Conservation (phyloP, 2,113 vertebrate genomes). For the Cepphus grylle region DNA sequence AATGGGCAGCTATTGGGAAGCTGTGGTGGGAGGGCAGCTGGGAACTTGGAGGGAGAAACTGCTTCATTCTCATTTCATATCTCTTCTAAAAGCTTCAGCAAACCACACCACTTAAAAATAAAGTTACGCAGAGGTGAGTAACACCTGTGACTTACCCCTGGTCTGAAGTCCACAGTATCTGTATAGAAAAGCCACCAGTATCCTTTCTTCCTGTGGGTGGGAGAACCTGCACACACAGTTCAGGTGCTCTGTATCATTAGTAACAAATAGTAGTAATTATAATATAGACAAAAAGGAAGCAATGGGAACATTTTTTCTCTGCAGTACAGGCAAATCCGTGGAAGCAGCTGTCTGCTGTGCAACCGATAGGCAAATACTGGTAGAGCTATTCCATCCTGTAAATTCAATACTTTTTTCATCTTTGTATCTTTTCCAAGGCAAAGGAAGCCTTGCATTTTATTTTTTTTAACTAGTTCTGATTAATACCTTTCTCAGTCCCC, state of each 20-base stretch:
- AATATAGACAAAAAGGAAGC: not conserved
- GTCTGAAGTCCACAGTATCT: not conserved
- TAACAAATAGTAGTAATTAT: not conserved
- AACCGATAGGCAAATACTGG: not conserved
- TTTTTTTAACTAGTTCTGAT: not conserved
- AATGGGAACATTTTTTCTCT: not conserved
- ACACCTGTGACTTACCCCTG: not conserved
- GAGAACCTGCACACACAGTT: not conserved
- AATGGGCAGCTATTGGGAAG: not conserved
- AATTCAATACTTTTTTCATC: not conserved
- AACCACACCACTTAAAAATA: not conserved
- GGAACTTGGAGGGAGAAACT: not conserved
- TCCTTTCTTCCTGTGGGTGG: not conserved
- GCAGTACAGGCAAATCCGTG: not conserved
- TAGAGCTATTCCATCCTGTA: not conserved
- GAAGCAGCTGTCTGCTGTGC: not conserved
- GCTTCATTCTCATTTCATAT: not conserved
- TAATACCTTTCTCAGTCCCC: not conserved
- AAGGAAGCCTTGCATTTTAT: not conserved
- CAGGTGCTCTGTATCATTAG: not conserved
- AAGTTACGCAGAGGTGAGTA: not conserved
- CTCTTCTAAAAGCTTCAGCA: not conserved
- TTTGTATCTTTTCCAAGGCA: not conserved
- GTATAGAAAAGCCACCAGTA: not conserved
- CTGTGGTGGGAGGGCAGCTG: not conserved